Evolutionary conservation across 2,113 vertebrate species (phyloP).

Genomic region (Hemichromis elongatus): DNA sequence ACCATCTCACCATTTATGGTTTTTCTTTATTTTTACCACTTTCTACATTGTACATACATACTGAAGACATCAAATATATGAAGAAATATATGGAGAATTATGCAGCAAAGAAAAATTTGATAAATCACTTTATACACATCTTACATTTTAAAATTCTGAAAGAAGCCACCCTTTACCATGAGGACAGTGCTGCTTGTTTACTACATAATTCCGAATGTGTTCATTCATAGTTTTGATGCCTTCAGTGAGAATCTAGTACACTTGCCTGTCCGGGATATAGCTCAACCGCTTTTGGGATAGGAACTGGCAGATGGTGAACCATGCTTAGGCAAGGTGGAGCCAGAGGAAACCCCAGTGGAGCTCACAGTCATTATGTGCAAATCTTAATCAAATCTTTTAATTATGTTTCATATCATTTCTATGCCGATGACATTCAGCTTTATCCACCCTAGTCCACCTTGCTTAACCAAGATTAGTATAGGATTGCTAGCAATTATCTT

Average conservation of each 20-base stretch:
- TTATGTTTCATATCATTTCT: background rate
- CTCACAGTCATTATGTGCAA: background rate
- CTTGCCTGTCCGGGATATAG: background rate
- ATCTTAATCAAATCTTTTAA: background rate
- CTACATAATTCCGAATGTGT: accelerated
- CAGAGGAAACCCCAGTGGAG: background rate
- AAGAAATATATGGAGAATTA: background rate
- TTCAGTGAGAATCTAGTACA: background rate
- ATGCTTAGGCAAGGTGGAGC: background rate
- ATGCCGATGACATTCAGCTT: background rate
- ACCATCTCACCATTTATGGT: background rate
- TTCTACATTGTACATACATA: background rate
- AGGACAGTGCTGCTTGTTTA: background rate
- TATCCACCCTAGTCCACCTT: background rate
- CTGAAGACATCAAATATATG: background rate
- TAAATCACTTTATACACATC: background rate
- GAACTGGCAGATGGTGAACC: background rate
- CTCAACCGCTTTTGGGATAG: background rate
- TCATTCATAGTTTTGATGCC: background rate
- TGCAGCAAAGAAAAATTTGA: background rate
- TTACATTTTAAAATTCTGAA: background rate
- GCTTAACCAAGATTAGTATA: background rate
- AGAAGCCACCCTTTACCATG: background rate
- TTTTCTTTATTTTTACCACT: background rate
- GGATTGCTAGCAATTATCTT: background rate